Base-by-base conservation (phyloP, 2,113 vertebrate species). In the Colossoma macropomum region DNA sequence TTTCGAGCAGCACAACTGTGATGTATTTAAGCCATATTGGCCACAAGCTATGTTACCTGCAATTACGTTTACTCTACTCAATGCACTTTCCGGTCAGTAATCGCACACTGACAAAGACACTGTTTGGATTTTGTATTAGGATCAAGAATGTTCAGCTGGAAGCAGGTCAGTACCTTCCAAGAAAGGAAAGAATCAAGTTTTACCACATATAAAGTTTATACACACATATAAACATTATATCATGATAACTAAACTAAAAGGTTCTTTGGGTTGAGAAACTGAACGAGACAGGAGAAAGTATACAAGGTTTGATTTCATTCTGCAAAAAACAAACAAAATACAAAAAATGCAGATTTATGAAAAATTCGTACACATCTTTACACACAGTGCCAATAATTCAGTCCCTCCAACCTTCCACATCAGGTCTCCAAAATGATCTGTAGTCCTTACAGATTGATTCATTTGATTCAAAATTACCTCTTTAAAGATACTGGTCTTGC, bases 151-250 rank as follows among this genome's bases (percentile, higher is more conserved):
- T 74, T 86, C 60, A 71, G 63, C 21, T 75, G 48, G 72, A 87
- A 82, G 66, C 50, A 90, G 92, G 86, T 92, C 91, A 87, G 90
- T 92, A 94, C 91, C 89, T 93, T 93, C 93, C 91, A 93, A 91
- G 87, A 93, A 90, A 89, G 92, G 89, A 93, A 88, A 87, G 48
- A 81, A 94, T 92, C 93, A 70, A 16, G 32, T 63, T 77, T 85
- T 69, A 83, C 81, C 85, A 87, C 83, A 87, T 86, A 89, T 76
- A 89, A 85, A 75, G 81, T 90, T 87, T 88, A 89, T 89, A 88
- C 75, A 87, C 86, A 89, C 85, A 85, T 78, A 86, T 86, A 86
- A 88, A 88, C 89, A 82, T 87, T 89, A 86, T 86, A 89, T 85
- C 75, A 82, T 89, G 82, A 87, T 82, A 84, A 74, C 84, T 84